Evolutionary conservation across 35 echinoderm and acorn worm species (phyloP).

Genomic region (Apostichopus californicus): DNA sequence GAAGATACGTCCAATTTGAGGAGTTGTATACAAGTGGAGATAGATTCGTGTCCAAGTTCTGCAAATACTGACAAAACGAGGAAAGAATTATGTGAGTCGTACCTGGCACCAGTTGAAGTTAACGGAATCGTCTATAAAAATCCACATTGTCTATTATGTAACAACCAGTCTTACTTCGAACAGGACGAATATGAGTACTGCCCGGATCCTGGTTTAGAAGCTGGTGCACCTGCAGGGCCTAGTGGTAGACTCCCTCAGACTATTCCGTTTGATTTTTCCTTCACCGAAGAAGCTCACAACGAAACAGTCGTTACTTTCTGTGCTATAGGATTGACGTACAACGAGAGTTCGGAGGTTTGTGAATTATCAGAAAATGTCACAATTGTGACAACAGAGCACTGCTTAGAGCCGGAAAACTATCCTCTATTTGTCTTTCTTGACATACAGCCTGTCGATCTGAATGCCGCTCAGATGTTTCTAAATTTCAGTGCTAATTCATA

Average conservation of each 20-base stretch:
- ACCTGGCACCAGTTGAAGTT: no score
- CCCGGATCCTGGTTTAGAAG: background rate
- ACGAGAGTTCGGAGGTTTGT: background rate
- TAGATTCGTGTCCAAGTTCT: no score
- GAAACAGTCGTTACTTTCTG: background rate
- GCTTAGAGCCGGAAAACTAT: background rate
- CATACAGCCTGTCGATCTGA: background rate
- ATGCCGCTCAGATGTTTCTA: no score
- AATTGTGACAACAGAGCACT: background rate
- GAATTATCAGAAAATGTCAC: constrained; percentile 2
- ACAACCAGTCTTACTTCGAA: no score
- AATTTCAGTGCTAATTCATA: background rate
- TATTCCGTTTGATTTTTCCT: constrained; percentile 41
- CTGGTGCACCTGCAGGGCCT: background rate
- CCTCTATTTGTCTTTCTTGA: background rate
- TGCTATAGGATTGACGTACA: background rate
- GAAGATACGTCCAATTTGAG: no score
- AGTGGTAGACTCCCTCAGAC: background rate
- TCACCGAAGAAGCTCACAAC: background rate
- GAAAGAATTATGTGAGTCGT: no score
- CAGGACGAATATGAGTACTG: background rate
- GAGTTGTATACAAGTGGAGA: no score
- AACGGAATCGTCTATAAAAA: no score
- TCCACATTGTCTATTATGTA: no score
- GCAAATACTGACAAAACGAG: no score